Conservation (phyloP, 2,113 vertebrate species). For the Seriola quinqueradiata region DNA sequence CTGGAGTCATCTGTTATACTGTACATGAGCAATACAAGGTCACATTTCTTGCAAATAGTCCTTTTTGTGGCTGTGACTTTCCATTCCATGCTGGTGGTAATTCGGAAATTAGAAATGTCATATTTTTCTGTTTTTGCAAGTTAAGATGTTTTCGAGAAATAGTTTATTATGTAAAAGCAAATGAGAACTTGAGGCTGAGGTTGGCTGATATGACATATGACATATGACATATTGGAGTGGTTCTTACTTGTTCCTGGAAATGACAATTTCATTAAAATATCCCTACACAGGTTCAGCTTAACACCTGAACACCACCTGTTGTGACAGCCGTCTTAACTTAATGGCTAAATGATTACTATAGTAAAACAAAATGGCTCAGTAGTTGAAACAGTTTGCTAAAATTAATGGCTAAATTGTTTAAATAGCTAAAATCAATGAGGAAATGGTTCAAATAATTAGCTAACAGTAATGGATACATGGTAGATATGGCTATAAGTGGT, state of each 20-base stretch:
- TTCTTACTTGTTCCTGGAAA: no score
- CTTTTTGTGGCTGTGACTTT: conserved; percentile 6
- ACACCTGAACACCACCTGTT: background rate
- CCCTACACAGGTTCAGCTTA: background rate
- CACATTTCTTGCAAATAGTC: background rate
- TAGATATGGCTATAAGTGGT: background rate
- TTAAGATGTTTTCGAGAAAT: background rate
- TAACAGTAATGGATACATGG: no score
- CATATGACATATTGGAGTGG: no score
- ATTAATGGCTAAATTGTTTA: background rate
- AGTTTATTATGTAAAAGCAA: background rate
- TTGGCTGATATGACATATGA: background rate
- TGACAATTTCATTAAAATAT: no score
- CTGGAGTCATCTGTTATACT: background rate
- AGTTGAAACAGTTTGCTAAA: background rate
- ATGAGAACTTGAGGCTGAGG: background rate
- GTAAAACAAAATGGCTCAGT: background rate
- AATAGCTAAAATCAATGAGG: background rate
- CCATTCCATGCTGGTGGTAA: background rate
- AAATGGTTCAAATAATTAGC: background rate
- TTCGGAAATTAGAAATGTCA: background rate
- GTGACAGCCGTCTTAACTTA: background rate
- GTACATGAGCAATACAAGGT: background rate
- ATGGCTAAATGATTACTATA: background rate
- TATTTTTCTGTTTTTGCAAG: background rate